Conservation (phyloP, 2,797 vertebrate species). For the Eulemur coronatus region DNA sequence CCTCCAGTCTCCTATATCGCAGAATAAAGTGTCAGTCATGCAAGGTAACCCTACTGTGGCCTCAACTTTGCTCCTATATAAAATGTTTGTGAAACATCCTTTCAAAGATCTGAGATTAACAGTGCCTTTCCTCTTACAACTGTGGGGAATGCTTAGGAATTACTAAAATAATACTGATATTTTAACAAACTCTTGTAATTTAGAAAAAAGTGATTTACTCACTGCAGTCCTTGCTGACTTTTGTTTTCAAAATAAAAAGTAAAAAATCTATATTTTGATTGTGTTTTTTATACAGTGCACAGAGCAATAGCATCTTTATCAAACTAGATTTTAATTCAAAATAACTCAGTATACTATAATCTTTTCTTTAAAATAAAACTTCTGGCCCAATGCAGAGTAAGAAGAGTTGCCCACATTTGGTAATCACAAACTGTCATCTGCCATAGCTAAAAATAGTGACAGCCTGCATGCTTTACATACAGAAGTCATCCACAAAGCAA, state of each 20-base stretch:
- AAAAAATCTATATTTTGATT: not conserved
- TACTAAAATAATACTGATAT: not conserved
- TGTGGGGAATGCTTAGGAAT: not conserved
- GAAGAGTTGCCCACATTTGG: conserved; percentile 90
- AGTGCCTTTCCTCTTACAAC: not conserved
- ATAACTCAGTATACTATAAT: not conserved
- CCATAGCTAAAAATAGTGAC: conserved; percentile 91
- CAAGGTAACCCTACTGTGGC: not conserved
- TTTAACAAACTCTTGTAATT: conserved; percentile 6
- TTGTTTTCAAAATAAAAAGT: conserved; percentile 27
- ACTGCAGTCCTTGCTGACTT: not conserved
- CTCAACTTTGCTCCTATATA: not conserved
- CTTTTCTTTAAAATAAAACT: conserved; percentile 57
- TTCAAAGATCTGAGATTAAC: conserved; percentile 30
- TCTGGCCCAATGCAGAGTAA: conserved; percentile 70
- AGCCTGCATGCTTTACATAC: conserved; percentile 80
- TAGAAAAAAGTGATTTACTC: not conserved
- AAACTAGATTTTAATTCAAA: conserved; percentile 49
- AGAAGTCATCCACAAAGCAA: conserved; percentile 75
- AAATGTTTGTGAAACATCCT: not conserved
- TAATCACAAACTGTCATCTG: conserved; percentile 87
- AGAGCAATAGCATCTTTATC: not conserved
- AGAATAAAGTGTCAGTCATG: not conserved
- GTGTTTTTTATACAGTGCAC: not conserved
- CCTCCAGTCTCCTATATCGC: not conserved